Percentiles rank a stretch among this genome's conserved stretches.
These are phyloP conservation scores for Phyto melanocephala DNA, from an alignment of 2,888 invertebrate species.

Conservation along the genomic window DNA sequence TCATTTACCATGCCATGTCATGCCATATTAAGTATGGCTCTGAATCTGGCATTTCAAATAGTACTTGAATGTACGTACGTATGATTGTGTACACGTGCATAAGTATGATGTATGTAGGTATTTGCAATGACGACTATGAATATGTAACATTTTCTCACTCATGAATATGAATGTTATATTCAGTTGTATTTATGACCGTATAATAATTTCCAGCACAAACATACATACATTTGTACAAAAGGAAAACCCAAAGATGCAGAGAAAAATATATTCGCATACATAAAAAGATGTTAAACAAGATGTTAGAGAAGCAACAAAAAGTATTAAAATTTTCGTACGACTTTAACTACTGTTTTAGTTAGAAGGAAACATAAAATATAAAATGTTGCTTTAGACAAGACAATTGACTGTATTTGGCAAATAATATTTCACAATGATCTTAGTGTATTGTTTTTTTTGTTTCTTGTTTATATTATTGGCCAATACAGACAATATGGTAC, in stretches of 20 bases:
- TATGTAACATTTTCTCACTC: slow-evolving; percentile 3
- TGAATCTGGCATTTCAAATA: background rate
- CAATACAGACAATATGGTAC: no score
- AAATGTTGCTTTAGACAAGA: slow-evolving; percentile 22
- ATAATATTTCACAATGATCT: slow-evolving; percentile 26
- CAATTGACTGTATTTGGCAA: slow-evolving; percentile 52
- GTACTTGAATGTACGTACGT: no score
- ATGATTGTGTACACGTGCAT: no score
- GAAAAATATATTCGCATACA: slow-evolving; percentile 2
- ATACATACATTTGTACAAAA: no score
- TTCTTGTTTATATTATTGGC: background rate
- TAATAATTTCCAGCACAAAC: background rate
- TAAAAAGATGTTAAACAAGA: slow-evolving; percentile 39
- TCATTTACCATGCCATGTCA: slow-evolving; percentile 29
- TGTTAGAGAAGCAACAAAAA: background rate
- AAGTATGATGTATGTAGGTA: background rate
- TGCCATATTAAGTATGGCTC: slow-evolving; percentile 44
- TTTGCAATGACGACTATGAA: background rate
- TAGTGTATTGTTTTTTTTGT: background rate
- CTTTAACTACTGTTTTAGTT: background rate
- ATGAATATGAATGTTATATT: background rate
- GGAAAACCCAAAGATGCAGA: background rate
- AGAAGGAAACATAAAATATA: background rate
- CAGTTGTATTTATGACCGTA: background rate
- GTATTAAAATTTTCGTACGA: no score